These are phyloP conservation scores for Turnix velox DNA, from an alignment of 2,113 vertebrate species.

Conservation along the genomic window DNA sequence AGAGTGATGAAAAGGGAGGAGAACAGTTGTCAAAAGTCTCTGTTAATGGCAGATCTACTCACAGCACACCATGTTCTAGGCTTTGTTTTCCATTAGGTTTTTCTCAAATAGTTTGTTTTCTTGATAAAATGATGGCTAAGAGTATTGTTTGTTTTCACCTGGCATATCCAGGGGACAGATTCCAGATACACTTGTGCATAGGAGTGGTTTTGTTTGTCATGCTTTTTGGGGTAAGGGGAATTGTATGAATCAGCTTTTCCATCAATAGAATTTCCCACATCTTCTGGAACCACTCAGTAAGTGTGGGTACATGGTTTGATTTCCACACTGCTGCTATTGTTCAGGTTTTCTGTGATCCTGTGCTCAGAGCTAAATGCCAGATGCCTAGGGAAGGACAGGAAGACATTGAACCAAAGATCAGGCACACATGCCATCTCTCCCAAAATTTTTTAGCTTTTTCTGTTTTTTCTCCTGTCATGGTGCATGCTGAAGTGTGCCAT, in stretches of 20 bases:
- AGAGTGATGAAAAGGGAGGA: background rate
- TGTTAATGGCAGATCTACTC: background rate
- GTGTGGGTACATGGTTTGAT: background rate
- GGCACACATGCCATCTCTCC: background rate
- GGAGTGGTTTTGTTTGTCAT: background rate
- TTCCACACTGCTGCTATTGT: slow-evolving; percentile 7
- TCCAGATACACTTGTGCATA: background rate
- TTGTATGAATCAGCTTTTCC: slow-evolving; percentile 25
- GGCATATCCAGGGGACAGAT: background rate
- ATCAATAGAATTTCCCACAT: background rate
- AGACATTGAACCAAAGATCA: background rate
- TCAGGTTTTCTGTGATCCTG: slow-evolving; percentile 3
- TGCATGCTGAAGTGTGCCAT: background rate
- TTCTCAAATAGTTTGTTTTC: background rate
- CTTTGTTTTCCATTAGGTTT: background rate
- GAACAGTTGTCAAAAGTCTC: background rate
- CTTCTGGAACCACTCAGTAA: slow-evolving; percentile 4
- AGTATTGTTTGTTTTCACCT: background rate
- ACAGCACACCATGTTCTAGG: background rate
- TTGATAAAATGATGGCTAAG: background rate
- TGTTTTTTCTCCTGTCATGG: background rate
- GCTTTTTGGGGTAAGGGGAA: background rate
- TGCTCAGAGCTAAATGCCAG: background rate
- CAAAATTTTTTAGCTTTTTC: background rate
- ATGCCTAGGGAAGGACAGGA: background rate